Base-by-base conservation (phyloP, 2,797 vertebrate genomes). In the Propithecus deckenii region DNA sequence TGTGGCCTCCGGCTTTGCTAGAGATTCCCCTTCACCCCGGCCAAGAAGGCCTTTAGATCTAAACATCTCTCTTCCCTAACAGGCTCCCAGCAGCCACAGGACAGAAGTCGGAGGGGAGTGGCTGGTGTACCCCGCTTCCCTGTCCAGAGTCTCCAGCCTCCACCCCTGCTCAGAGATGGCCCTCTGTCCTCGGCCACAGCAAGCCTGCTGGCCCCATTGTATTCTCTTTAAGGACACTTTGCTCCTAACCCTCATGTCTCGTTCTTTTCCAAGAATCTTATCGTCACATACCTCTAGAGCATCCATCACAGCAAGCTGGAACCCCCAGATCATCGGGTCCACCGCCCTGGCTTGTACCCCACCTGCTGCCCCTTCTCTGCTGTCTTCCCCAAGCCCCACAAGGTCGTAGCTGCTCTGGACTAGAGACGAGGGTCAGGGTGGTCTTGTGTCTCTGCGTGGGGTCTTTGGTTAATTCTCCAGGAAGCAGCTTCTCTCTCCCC, bases 221-320 rank as follows among this genome's bases (percentile, higher is more conserved):
- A 14, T 71, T 96, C 85, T 96, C 94, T 90, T 92, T 98, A 98
- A 98, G 98, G 97, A 98, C 97, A 98, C 98, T 98, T 98, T 94
- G 90, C 65, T 92, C 93, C 93, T 97, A 89, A 88, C 41, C 67
- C 43, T 94, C n/a, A 65, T 14, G 30, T 96, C 81, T 91, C 61
- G 28, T 72, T 91, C 78, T 67, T 95, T 41, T 46, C 30, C 43
- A 57, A 69, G 88, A 76, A 55, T 28, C 52, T 86, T 41, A 32
- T 23, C 63, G n/a, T 89, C 78, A 83, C 72, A 86, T 46, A 50
- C 52, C 71, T 75, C 46, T 75, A 72, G 12, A 74, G 38, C 30
- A 50, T 69, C 63, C 50, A 23, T 32, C 17, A 15, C 74, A 81
- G 65, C 43, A 35, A 48, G 83, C 75, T 84, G 79, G 83, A 83